Base-by-base conservation (phyloP, 2,888 invertebrate genomes). In the Stenodema calcarata region DNA sequence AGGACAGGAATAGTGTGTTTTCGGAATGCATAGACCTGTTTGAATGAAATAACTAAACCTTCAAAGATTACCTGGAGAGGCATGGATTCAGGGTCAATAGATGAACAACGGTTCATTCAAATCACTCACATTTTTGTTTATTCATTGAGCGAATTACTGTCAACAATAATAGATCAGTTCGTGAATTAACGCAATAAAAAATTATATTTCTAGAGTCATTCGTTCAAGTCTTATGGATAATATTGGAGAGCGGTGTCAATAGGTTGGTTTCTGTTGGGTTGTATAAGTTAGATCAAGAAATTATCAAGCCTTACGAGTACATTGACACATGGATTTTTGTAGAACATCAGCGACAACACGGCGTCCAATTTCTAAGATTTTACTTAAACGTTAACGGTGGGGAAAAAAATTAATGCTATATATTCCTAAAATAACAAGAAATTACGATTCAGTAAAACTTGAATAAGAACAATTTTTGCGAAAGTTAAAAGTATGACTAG, bases 401-500 rank as follows among this genome's bases (percentile, higher is more conserved):
- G 80, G 14, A 80, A 54, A 80, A n/a, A n/a, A 12, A 73, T 35
- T 73, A 18, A 35, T 35, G 41, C 73, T 73, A 73, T 16, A 35
- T 35, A 35, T 9, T 73, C n/a, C 73, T 73, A 35, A 35, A 73
- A 35, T 18, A 73, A 14, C 70, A 28, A 73, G n/a, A 12, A 30
- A 35, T 35, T 73, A 73, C 73, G 35, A 35, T 73, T 73, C 73
- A 73, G 73, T 73, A 35, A 73, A 73, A 73, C 54, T 62, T 62
- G 41, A 73, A 73, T 73, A 30, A 73, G 41, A 73, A 35, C 41
- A 35, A 30, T 28, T 54, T 80, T 44, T 50, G 80, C 47, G 35
- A 80, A 80, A 80, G 80, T 82, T 82, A 73, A 84, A 84, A 84
- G 73, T 75, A 84, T 84, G 84, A 84, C 84, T 84, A 84, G 84